Evolutionary conservation across 2,113 vertebrate species (phyloP).

Genomic region (Aptenodytes patagonicus): DNA sequence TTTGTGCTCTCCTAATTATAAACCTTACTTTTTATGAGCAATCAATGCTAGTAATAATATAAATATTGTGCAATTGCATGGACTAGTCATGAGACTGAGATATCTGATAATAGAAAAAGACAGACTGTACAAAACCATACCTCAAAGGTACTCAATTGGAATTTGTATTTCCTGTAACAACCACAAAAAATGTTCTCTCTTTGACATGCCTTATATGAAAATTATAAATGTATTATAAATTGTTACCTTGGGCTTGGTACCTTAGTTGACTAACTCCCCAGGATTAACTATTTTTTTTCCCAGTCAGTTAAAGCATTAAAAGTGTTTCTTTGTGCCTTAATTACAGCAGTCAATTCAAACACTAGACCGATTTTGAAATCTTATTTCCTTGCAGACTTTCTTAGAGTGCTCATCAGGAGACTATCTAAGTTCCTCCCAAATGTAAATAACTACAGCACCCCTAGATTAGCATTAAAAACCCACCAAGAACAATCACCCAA

Average conservation of each 20-base stretch:
- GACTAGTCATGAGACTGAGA: conserved; percentile 40
- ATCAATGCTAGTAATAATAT: conserved; percentile 53
- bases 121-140: conserved; percentile 31
- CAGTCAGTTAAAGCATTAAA: not conserved
- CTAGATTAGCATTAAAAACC: not conserved
- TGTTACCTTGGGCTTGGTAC: not conserved
- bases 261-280: not conserved
- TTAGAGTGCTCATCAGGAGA: not conserved
- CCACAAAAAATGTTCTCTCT: not conserved
- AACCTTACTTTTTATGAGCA: conserved; percentile 59
- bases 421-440: not conserved
- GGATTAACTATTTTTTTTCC: not conserved
- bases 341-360: not conserved
- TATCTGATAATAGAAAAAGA: conserved; percentile 47
- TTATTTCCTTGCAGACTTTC: not conserved
- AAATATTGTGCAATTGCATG: conserved; percentile 34
- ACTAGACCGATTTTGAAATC: not conserved
- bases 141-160: conserved; percentile 21
- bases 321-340: not conserved
- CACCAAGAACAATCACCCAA: not conserved
- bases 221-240: conserved; percentile 4
- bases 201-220: not conserved
- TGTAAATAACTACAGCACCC: not conserved
- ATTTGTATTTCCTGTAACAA: conserved; percentile 26
- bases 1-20: conserved; percentile 57